Evolutionary conservation across 2,113 vertebrate species (phyloP), one percentile per base, ranked within the genome.

Genomic region (Corydoras sp.): DNA sequence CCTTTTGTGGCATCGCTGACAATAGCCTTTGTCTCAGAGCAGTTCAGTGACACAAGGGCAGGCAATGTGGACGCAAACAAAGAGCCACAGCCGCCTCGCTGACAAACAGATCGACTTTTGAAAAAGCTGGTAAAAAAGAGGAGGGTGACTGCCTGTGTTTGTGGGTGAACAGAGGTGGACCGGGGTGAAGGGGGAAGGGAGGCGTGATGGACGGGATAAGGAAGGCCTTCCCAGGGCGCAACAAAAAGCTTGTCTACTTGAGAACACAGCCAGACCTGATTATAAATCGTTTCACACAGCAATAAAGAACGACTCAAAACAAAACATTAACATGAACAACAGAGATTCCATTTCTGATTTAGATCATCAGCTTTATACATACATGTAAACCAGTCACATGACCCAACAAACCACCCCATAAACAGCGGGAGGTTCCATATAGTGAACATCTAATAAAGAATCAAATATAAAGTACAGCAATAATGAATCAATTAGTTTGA

Each of bases 1-100:
- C 85, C 87, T 88, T 89, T 88, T 90, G 89, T 90, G 85, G 77
- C 77, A 72, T 69, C 74, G 74, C 77, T 86, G 86, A 90, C 90
- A 90, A 88, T 82, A 73, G 80, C 75, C 84, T 87, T 90, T 91
- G 88, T 91, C 82, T 79, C 24, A 10, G 58, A 51, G 79, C 81
- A 82, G 81, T 73, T 80, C 79, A 73, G 77, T 77, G 82, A 78
- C 77, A 90, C 87, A 89, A 90, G 88, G 84, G 88, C 83, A 80
- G 82, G 83, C 86, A 89, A 87, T 89, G 89, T 89, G 59, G 88
- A 87, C 65, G 69, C 83, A 84, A 83, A 91, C 88, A 90, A 91
- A 83, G 88, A 81, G 74, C 84, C 79, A 82, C 81, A 83, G 83
- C 83, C 81, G 83, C 85, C 83, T 81, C 78, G 11, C 68, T 65